phyloP scores from a whole-genome alignment of 1,140 invertebrate species.

The Megalopta genalis region DNA sequence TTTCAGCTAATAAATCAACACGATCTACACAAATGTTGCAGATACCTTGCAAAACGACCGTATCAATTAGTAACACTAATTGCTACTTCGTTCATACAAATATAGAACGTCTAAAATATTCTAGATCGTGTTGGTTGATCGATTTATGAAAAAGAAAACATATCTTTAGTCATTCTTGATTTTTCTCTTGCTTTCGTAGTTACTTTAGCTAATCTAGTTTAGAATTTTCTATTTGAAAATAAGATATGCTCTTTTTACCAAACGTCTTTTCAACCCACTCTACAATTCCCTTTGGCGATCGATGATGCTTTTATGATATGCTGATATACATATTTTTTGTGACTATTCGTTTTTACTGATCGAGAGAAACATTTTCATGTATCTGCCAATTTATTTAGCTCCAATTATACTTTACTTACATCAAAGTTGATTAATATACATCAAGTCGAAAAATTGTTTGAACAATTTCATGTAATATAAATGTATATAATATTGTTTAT shows the following conservation, averaged over 20 bases:
- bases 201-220: constrained; percentile 63
- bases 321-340: constrained; percentile 43
- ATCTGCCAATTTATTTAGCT: background rate
- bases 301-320: constrained; percentile 62
- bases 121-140: constrained; percentile 53
- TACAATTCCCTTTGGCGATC: constrained; percentile 29
- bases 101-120: background rate
- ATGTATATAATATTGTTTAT: too few relatives aligned
- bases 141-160: constrained; percentile 17
- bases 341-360: background rate
- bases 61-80: background rate
- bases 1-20: constrained; percentile 47
- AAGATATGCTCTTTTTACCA: constrained; percentile 14
- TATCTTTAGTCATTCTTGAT: constrained; percentile 42
- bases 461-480: background rate
- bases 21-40: constrained; percentile 35
- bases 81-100: background rate
- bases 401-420: too few relatives aligned
- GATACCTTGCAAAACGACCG: background rate
- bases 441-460: background rate
- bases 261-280: constrained; percentile 35
- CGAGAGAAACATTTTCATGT: constrained; percentile 24
- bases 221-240: constrained; percentile 31
- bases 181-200: constrained; percentile 65
- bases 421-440: background rate